Conservation (phyloP, 2,888 invertebrate genomes). For the Trichacis sp. region DNA sequence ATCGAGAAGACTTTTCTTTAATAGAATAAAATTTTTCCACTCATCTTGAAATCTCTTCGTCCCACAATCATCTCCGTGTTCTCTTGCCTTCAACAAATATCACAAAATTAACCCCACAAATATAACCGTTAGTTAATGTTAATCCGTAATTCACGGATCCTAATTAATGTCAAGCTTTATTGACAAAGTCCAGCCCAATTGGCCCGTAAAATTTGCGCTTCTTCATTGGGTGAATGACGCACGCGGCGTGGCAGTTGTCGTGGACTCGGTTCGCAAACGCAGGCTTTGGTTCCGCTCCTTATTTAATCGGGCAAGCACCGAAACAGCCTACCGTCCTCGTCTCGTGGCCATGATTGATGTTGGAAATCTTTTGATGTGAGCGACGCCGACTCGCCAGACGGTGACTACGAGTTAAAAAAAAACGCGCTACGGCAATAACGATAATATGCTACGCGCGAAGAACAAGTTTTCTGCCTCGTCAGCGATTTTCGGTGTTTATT, state of each 20-base stretch:
- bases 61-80: too few species aligned
- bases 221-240: constrained; percentile 1
- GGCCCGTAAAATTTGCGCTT: not conserved
- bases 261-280: constrained; percentile 4
- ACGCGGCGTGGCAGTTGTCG: constrained; percentile 20
- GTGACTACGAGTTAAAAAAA: constrained; percentile 29
- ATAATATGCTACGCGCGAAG: constrained; percentile 23
- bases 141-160: not conserved
- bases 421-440: constrained; percentile 16
- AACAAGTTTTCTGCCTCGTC: constrained; percentile 11
- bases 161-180: not conserved
- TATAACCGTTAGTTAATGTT: too few species aligned
- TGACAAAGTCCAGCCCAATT: not conserved
- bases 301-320: constrained; percentile 43
- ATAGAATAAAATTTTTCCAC: too few species aligned
- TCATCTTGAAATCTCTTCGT: too few species aligned
- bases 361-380: constrained; percentile 41
- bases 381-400: constrained; percentile 30
- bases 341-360: constrained; percentile 39
- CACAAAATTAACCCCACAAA: too few species aligned
- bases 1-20: too few species aligned
- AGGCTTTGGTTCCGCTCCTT: constrained; percentile 26
- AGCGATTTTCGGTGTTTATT: not conserved
- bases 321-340: constrained; percentile 30
- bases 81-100: too few species aligned